Evolutionary conservation across 2,888 invertebrate species (phyloP), one percentile per base, ranked within the genome.

Genomic region (Pyrocoelia pectoralis): DNA sequence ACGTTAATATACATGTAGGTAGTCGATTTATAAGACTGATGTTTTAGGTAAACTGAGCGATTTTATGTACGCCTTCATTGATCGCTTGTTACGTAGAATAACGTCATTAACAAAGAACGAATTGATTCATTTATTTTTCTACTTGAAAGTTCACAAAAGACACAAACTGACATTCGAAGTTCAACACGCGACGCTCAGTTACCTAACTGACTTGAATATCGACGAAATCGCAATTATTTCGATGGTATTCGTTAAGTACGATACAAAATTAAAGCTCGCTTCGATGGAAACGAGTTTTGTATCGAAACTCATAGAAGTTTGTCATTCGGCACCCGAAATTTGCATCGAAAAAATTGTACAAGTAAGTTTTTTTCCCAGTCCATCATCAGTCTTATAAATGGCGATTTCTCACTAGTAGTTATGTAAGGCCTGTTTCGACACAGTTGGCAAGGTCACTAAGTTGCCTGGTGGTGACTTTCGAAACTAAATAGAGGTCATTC

Each of bases 171-270:
- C 89, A 81, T 89, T 89, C 69, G 88, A 89, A 70, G 82, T 90
- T 55, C 91, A 93, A 80, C 76, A 84, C 50, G 82, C 83, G 41
- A 72, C 90, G 56, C 78, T 83, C 24, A 75, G 83, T 2, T 79
- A 80, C 56, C 81, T 89, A n/a, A 73, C 85, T 5, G 74, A 84
- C 17, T 84, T 91, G 75, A 83, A 82, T 15, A 70, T 88, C 4
- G 86, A 89, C 68, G 92, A 94, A 75, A 77, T 93, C 61, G 89
- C 88, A 9, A 84, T 93, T 10, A 84, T 90, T 70, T 85, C 89
- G 2, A 88, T 91, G 86, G 18, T 62, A 1, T 50, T 53, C 15
- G 17, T 15, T 8, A 18, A 17, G 10, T 6, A 9, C 12, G 19
- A 29, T 10, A n/a, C 6, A 12, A 61, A 53, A 17, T 5, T 53